phyloP scores from a whole-genome alignment of 2,797 vertebrate genomes.

The Orientallactaga sibirica region DNA sequence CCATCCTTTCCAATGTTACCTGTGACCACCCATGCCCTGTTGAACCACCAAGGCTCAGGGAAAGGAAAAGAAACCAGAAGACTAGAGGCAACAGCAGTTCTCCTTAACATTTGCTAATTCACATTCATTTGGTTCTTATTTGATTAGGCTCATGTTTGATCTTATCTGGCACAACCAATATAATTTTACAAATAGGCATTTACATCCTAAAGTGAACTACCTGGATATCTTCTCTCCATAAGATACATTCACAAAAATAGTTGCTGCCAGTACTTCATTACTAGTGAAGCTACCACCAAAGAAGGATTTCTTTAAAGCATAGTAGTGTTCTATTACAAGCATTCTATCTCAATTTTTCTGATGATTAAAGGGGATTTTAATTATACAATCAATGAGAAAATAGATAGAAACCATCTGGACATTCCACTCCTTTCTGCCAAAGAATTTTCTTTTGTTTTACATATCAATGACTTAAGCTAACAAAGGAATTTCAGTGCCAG shows the following conservation, averaged over 20 bases:
- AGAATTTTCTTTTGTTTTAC: constrained; percentile 86
- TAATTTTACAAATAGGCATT: constrained; percentile 11
- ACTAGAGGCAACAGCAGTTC: no score
- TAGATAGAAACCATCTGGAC: constrained; percentile 86
- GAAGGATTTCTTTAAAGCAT: constrained; percentile 76
- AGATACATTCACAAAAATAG: constrained; percentile 62
- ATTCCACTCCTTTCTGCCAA: constrained; percentile 81
- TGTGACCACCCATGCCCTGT: neutral
- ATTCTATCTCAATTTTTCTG: constrained; percentile 85
- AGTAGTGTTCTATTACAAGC: constrained; percentile 76
- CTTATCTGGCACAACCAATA: constrained; percentile 3
- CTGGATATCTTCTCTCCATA: constrained; percentile 34
- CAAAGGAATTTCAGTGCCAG: constrained; percentile 83
- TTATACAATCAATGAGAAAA: constrained; percentile 86
- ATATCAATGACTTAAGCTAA: constrained; percentile 86
- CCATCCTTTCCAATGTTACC: neutral
- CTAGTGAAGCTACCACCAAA: constrained; percentile 66
- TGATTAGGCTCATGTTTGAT: neutral
- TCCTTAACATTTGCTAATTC: constrained; percentile 9
- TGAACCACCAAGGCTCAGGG: constrained; percentile 18
- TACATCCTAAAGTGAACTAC: neutral
- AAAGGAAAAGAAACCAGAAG: constrained; percentile 21
- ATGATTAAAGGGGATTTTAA: constrained; percentile 86
- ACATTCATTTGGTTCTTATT: neutral
- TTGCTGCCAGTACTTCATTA: constrained; percentile 61